phyloP scores from a whole-genome alignment of 1,140 invertebrate genomes.

The Brachionus manjavacas region DNA sequence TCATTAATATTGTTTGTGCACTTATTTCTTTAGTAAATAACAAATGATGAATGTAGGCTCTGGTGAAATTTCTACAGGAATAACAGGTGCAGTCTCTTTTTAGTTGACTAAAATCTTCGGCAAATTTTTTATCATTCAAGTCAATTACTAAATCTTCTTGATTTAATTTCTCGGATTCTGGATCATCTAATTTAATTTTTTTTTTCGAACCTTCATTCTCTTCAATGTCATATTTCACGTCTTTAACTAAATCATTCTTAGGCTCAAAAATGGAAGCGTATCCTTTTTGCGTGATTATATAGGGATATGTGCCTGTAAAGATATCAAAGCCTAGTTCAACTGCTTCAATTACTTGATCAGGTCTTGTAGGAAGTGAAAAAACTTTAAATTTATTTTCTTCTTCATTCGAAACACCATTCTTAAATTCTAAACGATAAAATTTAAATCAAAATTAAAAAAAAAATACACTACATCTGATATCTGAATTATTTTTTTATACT shows the following conservation, averaged over 20 bases:
- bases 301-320: conserved; percentile 28
- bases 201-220: neutral
- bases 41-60: conserved; percentile 21
- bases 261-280: neutral
- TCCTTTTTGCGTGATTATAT: neutral
- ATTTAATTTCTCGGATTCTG: neutral
- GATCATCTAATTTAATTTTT: neutral
- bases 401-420: neutral
- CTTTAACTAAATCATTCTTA: neutral
- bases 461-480: neutral
- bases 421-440: neutral
- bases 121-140: conserved; percentile 38
- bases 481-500: conserved; percentile 1
- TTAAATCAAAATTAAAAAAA: neutral
- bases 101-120: neutral
- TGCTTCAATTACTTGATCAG: conserved; percentile 28
- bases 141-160: neutral
- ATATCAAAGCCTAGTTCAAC: conserved; percentile 39
- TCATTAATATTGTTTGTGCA: conserved; percentile 31
- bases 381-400: neutral
- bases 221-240: neutral
- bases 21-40: conserved; percentile 36
- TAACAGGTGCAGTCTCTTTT: conserved; percentile 29
- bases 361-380: neutral
- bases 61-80: conserved; percentile 32